Conservation (phyloP, 92 coral and sea anemone species). For the Parazoanthus atlanticus region DNA sequence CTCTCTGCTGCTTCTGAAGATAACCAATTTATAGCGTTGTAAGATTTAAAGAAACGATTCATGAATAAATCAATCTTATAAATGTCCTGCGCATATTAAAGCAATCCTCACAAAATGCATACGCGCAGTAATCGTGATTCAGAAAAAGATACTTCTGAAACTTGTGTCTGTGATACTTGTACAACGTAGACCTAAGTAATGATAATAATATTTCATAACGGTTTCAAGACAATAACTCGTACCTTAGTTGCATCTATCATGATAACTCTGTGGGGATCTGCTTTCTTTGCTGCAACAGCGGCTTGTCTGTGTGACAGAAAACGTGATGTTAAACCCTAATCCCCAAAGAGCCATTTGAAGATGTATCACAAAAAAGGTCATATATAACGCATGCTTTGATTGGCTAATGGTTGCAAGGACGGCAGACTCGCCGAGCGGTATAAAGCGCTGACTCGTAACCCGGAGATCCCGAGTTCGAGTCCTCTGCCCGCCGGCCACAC, state of each 20-base stretch:
- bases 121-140: too few relatives aligned
- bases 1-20: constrained; percentile 68
- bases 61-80: background rate
- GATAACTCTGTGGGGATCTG: constrained; percentile 71
- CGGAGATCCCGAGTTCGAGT: too few relatives aligned
- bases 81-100: too few relatives aligned
- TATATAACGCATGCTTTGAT: background rate
- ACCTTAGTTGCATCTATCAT: constrained; percentile 95
- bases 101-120: too few relatives aligned
- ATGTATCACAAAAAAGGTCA: background rate
- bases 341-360: background rate
- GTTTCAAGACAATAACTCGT: constrained; percentile 12
- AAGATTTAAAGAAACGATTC: background rate
- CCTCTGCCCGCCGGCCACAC: too few relatives aligned
- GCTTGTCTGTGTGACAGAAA: constrained; percentile 58
- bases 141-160: too few relatives aligned
- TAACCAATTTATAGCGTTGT: background rate
- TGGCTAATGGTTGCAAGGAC: background rate
- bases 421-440: too few relatives aligned
- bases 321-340: background rate
- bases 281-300: constrained; percentile 57
- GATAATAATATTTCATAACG: too few relatives aligned
- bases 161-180: too few relatives aligned
- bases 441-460: too few relatives aligned
- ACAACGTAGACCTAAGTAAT: too few relatives aligned